Evolutionary conservation across 2,113 vertebrate genomes (phyloP), one percentile per base, ranked within the genome.

Genomic region (Aramus guarauna): DNA sequence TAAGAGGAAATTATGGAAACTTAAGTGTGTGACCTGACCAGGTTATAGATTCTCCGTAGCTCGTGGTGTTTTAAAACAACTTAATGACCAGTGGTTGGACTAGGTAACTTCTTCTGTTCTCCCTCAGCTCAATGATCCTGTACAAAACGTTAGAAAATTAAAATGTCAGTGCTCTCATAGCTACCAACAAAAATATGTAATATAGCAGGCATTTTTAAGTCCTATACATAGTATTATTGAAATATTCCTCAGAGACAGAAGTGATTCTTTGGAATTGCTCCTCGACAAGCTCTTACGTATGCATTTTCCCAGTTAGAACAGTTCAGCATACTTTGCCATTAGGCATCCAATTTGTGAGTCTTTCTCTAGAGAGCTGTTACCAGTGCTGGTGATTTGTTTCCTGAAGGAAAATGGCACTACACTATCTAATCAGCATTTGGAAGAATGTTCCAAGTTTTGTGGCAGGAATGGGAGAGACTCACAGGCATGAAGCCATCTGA

Each of bases 321-420:
- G n/a, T 90, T 90, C 50, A 50, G 20, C 27, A 55, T 76, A 62
- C 22, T 83, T 91, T 41, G 15, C 30, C 36, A 48, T 75, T 79
- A 90, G 67, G 64, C 53, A 67, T 63, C 15, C 16, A 59, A 62
- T 71, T 85, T 69, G 55, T 5, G 3, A 76, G 22, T 58, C 37
- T 77, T 83, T 84, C 22, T 84, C 76, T 79, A 60, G 67, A 91
- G 66, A 95, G 32, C 55, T 76, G 29, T 94, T 93, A 60, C 11
- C 14, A 45, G 53, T 4, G 3, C 9, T 77, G 20, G 64, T 41
- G n/a, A 76, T 59, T 86, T 71, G 7, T 59, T 84, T 88, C 76
- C 71, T 83, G 74, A 41, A 94, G 29, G 79, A 86, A 91, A 80
- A 86, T 74, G 76, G 18, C 72, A 55, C 26, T 77, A 36, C 14